Base-by-base conservation (phyloP, 2,113 vertebrate genomes). In the Ellobius talpinus region DNA sequence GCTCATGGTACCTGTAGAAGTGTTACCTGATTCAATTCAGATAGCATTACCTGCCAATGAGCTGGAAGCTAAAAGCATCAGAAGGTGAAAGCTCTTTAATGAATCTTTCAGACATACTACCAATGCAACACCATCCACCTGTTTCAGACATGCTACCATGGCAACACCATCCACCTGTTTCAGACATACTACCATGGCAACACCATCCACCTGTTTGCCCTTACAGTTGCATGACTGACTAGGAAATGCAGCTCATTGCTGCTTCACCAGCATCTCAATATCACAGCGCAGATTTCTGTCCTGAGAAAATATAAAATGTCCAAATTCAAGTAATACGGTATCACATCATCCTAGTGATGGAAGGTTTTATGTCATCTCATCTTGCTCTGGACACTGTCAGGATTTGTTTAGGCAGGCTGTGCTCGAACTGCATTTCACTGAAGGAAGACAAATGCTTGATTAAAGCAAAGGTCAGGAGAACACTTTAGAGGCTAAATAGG, bases 401-500 rank as follows among this genome's bases (percentile, higher is more conserved):
- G n/a, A 9, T 73, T 92, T 89, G 82, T 6, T 73, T 14, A 86
- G 42, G 5, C 47, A 89, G 42, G 11, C 50, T 90, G 6, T 29
- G 17, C 66, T n/a, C 5, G 33, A 70, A 87, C 68, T 14, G n/a
- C 31, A n/a, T 65, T 90, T 94, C 63, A n/a, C 65, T 90, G 52
- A 86, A 68, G 78, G 26, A 17, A 3, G 77, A 14, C 85, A 77
- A 73, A 42, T 92, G 65, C 6, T 94, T 90, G 76, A 26, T 92
- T 79, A 24, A 26, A 17, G 26, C 5, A 86, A 87, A 65, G 31
- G 19, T 92, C 55, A 52, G 72, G 29, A 85, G 58, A 89, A 13
- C 11, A 33, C 16, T 13, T 45, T 81, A 76, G 84, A n/a, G 23
- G 4, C 55, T 16, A 72, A 61, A 52, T 0, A 88, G 45, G 29